phyloP scores from a whole-genome alignment of 64 coral and sea anemone genomes.

The Stichodactyla mertensii region DNA sequence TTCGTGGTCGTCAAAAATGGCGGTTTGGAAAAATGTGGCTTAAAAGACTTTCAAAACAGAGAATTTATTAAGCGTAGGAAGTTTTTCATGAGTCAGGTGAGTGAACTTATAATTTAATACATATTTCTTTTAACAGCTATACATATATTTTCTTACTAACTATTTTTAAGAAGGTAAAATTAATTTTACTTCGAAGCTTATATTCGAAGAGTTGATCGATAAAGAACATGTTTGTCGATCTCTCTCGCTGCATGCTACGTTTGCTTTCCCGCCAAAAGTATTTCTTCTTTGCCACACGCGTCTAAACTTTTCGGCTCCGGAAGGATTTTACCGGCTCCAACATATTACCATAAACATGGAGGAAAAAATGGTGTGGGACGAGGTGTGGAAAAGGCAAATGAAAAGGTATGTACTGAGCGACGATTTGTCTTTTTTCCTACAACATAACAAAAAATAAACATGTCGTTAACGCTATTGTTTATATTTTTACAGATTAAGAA shows the following conservation, averaged over 20 bases:
- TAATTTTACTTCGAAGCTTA: neutral
- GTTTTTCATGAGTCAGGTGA: conserved; percentile 2
- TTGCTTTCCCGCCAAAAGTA: neutral
- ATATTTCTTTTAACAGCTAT: neutral
- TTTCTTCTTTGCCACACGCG: neutral
- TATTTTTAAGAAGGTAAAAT: neutral
- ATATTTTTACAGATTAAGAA: neutral
- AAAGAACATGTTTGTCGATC: neutral
- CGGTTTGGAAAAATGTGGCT: conserved; percentile 1
- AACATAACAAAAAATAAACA: neutral
- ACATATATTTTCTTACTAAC: conserved; percentile 4
- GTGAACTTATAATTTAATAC: neutral
- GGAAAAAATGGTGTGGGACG: neutral
- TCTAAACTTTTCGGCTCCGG: neutral
- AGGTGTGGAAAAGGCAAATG: neutral
- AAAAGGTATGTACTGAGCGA: neutral
- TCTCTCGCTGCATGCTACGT: neutral
- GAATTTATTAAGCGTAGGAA: neutral
- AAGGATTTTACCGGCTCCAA: neutral
- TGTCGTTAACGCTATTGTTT: neutral
- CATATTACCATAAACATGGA: neutral
- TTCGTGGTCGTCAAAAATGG: neutral
- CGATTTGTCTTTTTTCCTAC: neutral
- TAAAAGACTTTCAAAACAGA: neutral
- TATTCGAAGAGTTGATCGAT: neutral